Evolutionary conservation across 1,140 invertebrate genomes (phyloP).

Genomic region (Gonioctena quinquepunctata): DNA sequence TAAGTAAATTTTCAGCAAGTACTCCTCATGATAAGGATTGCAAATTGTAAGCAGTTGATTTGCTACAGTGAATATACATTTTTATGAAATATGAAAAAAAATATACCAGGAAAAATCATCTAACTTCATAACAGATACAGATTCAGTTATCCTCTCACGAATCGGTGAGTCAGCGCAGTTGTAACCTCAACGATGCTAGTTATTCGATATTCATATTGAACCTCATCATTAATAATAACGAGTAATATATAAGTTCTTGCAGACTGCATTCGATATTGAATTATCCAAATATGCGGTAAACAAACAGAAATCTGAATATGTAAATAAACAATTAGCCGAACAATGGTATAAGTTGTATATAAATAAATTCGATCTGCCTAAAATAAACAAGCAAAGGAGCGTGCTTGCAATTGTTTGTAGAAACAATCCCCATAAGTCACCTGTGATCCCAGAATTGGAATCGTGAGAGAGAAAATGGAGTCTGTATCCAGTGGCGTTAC

Average conservation of each 20-base stretch:
- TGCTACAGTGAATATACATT: too few species aligned
- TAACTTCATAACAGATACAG: too few species aligned
- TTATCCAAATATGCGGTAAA: conserved; percentile 2
- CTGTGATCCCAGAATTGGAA: conserved; percentile 34
- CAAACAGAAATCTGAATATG: conserved; percentile 16
- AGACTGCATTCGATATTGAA: neutral
- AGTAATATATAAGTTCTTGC: neutral
- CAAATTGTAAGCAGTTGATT: too few species aligned
- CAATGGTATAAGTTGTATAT: conserved; percentile 39
- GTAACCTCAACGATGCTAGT: neutral
- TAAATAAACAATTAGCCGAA: conserved; percentile 41
- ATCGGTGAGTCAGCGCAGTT: too few species aligned
- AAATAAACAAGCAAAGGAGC: conserved; percentile 35
- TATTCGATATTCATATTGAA: neutral
- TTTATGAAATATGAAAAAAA: too few species aligned
- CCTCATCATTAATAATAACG: neutral
- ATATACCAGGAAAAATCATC: too few species aligned
- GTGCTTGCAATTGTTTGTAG: conserved; percentile 47
- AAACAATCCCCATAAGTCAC: conserved; percentile 50
- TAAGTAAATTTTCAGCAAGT: too few species aligned
- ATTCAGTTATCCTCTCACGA: too few species aligned
- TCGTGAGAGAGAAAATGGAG: conserved; percentile 34
- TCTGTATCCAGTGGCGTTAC: conserved; percentile 23
- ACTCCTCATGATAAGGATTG: too few species aligned
- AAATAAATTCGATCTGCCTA: conserved; percentile 39